Evolutionary conservation across 2,888 invertebrate genomes (phyloP).

Genomic region (Deroplatys truncata): DNA sequence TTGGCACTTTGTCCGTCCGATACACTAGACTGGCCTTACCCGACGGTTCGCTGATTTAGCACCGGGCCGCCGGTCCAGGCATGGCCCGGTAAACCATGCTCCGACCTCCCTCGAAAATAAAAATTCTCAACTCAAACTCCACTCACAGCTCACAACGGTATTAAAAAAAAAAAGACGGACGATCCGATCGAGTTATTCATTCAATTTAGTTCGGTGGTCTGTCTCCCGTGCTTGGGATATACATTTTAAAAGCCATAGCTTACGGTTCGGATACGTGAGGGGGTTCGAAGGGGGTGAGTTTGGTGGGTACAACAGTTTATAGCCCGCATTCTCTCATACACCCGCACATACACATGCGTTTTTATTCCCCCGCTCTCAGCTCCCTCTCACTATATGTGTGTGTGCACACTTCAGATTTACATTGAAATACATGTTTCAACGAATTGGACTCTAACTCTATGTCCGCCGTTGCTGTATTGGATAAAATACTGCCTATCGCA

Average conservation of each 20-base stretch:
- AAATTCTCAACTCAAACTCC: not conserved
- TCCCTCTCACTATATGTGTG: not conserved
- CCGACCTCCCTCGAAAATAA: not conserved
- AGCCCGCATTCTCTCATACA: not conserved
- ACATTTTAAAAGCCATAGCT: conserved; percentile 5
- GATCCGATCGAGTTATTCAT: conserved; percentile 8
- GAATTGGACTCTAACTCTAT: not conserved
- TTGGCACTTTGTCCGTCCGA: not conserved
- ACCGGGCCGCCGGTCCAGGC: not conserved
- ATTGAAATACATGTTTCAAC: conserved; percentile 6
- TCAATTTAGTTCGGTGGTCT: not conserved
- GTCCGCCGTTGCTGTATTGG: not conserved
- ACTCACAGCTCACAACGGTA: not conserved
- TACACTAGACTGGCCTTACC: not conserved
- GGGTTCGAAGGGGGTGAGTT: not conserved
- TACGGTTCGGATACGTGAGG: not conserved
- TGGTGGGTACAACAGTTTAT: not conserved
- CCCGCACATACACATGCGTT: not conserved
- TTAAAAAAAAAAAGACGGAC: not conserved
- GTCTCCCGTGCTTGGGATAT: not conserved
- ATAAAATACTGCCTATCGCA: not conserved
- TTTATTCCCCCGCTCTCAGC: not conserved
- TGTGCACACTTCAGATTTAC: not conserved
- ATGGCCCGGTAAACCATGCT: conserved; percentile 6
- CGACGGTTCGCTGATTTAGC: conserved; percentile 5